Conservation (phyloP, 2,888 invertebrate species). For the Psylliodes chrysocephalus region DNA sequence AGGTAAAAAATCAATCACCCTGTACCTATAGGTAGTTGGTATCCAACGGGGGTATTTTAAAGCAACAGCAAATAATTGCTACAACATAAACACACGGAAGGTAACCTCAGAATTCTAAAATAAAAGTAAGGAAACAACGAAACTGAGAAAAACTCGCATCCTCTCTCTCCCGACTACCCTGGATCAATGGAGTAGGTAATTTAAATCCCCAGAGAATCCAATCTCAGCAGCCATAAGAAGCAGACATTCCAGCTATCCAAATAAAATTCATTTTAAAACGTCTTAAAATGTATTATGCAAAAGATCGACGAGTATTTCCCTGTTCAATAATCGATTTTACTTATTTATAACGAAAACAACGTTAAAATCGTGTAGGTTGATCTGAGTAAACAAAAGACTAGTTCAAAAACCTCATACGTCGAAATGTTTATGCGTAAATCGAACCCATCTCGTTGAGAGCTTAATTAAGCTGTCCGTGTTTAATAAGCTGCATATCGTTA, state of each 20-base stretch:
- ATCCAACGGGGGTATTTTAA: no score
- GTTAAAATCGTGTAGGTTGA: not conserved
- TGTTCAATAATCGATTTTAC: not conserved
- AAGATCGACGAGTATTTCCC: not conserved
- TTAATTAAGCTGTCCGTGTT: slow-evolving; percentile 1
- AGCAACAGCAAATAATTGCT: slow-evolving; percentile 16
- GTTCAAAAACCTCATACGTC: not conserved
- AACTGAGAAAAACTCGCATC: slow-evolving; percentile 13
- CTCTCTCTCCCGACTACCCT: slow-evolving; percentile 16
- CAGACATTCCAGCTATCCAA: slow-evolving; percentile 8
- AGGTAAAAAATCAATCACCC: no score
- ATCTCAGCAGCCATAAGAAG: slow-evolving; percentile 14
- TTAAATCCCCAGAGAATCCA: slow-evolving; percentile 36
- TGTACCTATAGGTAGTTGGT: no score
- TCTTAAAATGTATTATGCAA: slow-evolving; percentile 2
- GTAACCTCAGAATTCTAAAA: slow-evolving; percentile 12
- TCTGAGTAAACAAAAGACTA: not conserved
- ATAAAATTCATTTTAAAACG: slow-evolving; percentile 6
- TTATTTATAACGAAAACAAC: not conserved
- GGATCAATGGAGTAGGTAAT: slow-evolving; percentile 40
- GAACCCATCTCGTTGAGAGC: not conserved
- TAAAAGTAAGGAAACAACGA: slow-evolving; percentile 15
- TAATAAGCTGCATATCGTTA: slow-evolving; percentile 15
- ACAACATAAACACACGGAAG: slow-evolving; percentile 7
- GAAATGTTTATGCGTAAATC: not conserved